A percentile compares a stretch with the other conserved stretches of the same genome.
phyloP scores from a whole-genome alignment of 2,113 vertebrate species.

The Peromyscus californicus region DNA sequence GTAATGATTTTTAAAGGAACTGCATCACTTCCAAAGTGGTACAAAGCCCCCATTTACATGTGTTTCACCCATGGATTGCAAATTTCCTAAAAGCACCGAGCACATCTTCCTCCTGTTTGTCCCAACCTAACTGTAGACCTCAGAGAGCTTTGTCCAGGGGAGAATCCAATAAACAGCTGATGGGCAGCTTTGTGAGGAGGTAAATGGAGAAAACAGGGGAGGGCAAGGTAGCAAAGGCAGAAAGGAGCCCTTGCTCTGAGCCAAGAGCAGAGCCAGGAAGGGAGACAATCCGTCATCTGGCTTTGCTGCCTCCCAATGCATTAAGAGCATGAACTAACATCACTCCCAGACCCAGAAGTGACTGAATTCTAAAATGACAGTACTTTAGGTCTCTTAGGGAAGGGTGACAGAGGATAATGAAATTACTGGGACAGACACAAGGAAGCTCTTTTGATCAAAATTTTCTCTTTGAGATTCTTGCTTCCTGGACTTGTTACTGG shows the following conservation, averaged over 20 bases:
- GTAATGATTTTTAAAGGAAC: neutral
- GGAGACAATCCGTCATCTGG: neutral
- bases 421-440: conserved; percentile 37
- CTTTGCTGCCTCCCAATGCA: neutral
- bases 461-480: conserved; percentile 38
- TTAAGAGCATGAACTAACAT: neutral
- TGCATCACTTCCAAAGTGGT: conserved; percentile 6
- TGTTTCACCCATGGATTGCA: conserved; percentile 24
- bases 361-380: conserved; percentile 58
- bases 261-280: neutral
- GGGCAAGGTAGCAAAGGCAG: neutral
- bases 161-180: neutral
- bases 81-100: neutral
- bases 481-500: neutral
- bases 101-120: neutral
- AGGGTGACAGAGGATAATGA: neutral
- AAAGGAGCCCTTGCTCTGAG: neutral
- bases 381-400: neutral
- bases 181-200: neutral
- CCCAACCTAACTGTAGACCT: neutral
- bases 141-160: conserved; percentile 27
- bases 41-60: neutral
- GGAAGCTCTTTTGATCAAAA: neutral
- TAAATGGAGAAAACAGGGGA: neutral
- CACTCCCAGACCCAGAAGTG: neutral